phyloP scores from a whole-genome alignment of 2,113 vertebrate species.

The Tachysurus vachellii region DNA sequence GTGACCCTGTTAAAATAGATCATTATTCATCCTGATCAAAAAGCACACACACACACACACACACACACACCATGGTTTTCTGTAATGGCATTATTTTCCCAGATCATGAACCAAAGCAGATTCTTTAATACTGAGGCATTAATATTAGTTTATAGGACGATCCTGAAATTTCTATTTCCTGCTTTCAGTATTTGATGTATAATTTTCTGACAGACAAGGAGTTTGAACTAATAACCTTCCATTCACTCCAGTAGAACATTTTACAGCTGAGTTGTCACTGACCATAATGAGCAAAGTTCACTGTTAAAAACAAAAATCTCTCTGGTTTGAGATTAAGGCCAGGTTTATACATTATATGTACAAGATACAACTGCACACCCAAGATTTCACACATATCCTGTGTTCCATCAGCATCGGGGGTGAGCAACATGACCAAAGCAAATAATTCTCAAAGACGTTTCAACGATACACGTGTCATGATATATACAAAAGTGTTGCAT shows the following conservation, averaged over 20 bases:
- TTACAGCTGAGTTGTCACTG: background rate
- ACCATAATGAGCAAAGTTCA: background rate
- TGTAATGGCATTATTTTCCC: background rate
- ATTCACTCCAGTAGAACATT: background rate
- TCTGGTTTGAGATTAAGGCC: background rate
- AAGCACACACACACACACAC: background rate
- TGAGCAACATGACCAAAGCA: background rate
- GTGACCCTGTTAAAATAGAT: constrained; percentile 79
- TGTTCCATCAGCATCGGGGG: background rate
- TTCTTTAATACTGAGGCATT: background rate
- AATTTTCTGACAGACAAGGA: background rate
- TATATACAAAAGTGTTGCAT: background rate
- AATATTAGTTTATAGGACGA: background rate
- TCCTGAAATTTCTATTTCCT: background rate
- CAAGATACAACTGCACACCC: background rate
- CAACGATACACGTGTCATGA: background rate
- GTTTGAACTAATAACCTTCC: background rate
- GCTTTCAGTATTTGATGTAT: background rate
- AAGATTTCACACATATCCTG: background rate
- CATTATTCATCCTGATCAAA: background rate
- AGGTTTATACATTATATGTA: background rate
- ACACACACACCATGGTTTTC: constrained; percentile 4
- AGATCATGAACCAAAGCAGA: background rate
- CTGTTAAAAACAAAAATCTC: background rate
- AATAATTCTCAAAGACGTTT: background rate